Evolutionary conservation across 2,797 vertebrate genomes (phyloP), one percentile per base, ranked within the genome.

Genomic region (Micropoecilia bifurca): DNA sequence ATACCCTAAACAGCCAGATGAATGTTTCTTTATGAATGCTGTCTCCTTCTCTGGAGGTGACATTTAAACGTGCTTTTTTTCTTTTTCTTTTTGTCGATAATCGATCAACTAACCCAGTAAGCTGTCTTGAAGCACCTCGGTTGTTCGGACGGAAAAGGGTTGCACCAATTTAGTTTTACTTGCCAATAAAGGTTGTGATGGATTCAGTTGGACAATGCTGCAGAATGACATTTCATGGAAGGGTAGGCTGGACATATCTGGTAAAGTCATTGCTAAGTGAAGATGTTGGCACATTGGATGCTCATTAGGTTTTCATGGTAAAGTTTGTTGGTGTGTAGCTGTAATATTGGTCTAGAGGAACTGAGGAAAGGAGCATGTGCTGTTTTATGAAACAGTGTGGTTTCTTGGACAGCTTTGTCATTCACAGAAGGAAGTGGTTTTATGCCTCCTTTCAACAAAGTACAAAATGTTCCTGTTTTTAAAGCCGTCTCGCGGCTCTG

Each of bases 371-470:
- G 76, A 79, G 76, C 79, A 73, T 82, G 82, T 78, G 81, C 85
- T 71, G 72, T 87, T 81, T 83, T 41, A 46, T 79, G 82, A 91
- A 90, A 86, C 71, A 0, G 75, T 91, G 91, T 61, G 90, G 91
- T 94, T 93, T 90, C 89, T 88, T 87, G 80, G 85, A 89, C 82
- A 80, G 84, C 80, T 88, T 79, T 86, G 63, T 85, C 83, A 81
- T 88, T 92, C 78, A 76, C 74, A 68, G 76, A 88, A 86, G 93
- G 93, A 94, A 91, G 91, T 92, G 90, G 83, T 68, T 75, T 89
- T 89, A 74, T 74, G 36, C 10, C 50, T 83, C 74, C 50, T 69
- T 68, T 80, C 74, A 47, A 73, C 78, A 50, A 73, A 85, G 80
- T 81, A 85, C 74, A 82, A 71, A 83, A 76, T 76, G 87, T 89